Base-by-base conservation (phyloP, 2,888 invertebrate genomes). In the Baccha elongata region DNA sequence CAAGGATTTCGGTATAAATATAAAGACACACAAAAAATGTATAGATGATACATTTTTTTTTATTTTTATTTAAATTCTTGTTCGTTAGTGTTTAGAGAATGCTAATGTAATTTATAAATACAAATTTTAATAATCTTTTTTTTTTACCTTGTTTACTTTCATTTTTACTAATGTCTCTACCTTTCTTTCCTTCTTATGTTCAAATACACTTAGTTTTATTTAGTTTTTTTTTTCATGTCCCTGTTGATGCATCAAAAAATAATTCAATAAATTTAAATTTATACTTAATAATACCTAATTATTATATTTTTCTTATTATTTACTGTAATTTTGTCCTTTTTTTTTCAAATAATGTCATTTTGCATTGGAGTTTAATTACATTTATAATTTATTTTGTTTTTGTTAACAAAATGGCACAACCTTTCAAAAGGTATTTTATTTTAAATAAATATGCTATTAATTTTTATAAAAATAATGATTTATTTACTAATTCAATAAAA, bases 1-100 rank as follows among this genome's bases (percentile, higher is more conserved):
- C 90, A 87, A 88, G 89, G 87, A 89, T 90, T 87, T 90, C 89
- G 87, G 89, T 90, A 87, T 90, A 87, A 62, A 52, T 23, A 15
- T 40, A 55, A 10, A 26, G 68, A 75, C 62, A 85, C 67, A 81
- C 26, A 58, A 26, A 53, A 72, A 75, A 44, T 65, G 64, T 58
- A 52, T 85, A 85, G 72, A 84, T 75, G 58, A 80, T 68, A 78
- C 79, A 72, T 83, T 72, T 75, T 48, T 71, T 78, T 69, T 81
- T 84, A 62, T 48, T 80, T 68, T 67, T 75, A 23, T 52, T 29
- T 48, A 44, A 21, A 55, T 65, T 44, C 62, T 64, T 21, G 53
- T 44, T 35, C 68, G 53, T 60, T 74, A 79, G 79, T 50, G 44
- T 65, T 71, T 75, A 80, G 67, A 65, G 67, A 81, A 69, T 80